Percentiles rank a stretch among this genome's conserved stretches.
phyloP scores from a whole-genome alignment of 2,888 invertebrate genomes.

The Chorisops tibialis region DNA sequence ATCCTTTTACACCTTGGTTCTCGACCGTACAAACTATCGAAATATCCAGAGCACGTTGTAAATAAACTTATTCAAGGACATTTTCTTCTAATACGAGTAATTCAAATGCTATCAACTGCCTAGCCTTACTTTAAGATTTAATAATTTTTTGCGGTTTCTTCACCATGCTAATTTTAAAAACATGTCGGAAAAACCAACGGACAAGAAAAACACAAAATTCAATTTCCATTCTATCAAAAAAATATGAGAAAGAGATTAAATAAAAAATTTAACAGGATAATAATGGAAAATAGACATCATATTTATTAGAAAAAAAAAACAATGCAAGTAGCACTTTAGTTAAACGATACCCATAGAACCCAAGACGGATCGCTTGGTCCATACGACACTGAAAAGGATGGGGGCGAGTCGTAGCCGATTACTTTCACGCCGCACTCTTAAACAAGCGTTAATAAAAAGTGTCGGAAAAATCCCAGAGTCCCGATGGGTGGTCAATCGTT shows the following conservation, averaged over 20 bases:
- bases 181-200: constrained; percentile 6
- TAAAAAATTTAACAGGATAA: background rate
- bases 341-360: background rate
- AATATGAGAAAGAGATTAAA: background rate
- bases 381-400: background rate
- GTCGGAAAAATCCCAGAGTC: constrained; percentile 8
- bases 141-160: background rate
- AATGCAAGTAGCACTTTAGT: background rate
- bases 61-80: no score
- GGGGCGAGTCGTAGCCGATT: background rate
- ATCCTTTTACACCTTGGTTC: no score
- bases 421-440: background rate
- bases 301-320: constrained; percentile 10
- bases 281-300: constrained; percentile 10
- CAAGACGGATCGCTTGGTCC: background rate
- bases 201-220: constrained; percentile 4
- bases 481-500: constrained; percentile 6
- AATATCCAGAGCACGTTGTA: no score
- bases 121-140: no score
- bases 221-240: background rate
- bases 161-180: background rate
- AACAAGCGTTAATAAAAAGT: constrained; percentile 1
- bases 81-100: no score
- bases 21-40: no score
- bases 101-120: no score